phyloP scores from a whole-genome alignment of 2,113 vertebrate species.

The Monopterus albus region DNA sequence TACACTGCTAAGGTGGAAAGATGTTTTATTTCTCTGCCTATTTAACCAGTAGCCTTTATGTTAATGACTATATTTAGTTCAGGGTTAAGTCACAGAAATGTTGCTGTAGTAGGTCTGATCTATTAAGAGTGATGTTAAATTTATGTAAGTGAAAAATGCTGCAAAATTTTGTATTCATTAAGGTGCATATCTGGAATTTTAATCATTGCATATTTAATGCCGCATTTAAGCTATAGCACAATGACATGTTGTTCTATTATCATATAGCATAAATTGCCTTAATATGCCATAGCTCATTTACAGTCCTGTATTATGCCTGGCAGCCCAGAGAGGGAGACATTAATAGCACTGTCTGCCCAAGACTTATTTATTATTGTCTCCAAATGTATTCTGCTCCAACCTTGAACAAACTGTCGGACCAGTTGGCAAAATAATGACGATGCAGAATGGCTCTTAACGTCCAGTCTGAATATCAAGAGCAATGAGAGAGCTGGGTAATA shows the following conservation, averaged over 20 bases:
- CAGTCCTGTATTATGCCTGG: not conserved
- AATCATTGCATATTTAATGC: too few relatives aligned
- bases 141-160: too few relatives aligned
- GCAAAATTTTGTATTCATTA: too few relatives aligned
- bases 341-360: not conserved
- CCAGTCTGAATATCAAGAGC: constrained; percentile 49
- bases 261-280: not conserved
- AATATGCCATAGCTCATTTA: not conserved
- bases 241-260: not conserved
- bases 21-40: too few relatives aligned
- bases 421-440: constrained; percentile 41
- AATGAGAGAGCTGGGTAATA: constrained; percentile 38
- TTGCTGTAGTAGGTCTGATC: too few relatives aligned
- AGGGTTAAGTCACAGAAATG: too few relatives aligned
- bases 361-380: constrained; percentile 25
- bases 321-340: not conserved
- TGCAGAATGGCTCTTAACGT: constrained; percentile 26
- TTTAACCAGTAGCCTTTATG: too few relatives aligned
- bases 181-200: too few relatives aligned
- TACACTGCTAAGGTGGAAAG: too few relatives aligned
- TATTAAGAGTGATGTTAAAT: too few relatives aligned
- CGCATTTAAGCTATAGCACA: not conserved
- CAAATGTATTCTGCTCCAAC: constrained; percentile 35
- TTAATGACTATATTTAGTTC: too few relatives aligned
- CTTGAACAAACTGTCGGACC: constrained; percentile 10